Evolutionary conservation across 2,888 invertebrate genomes (phyloP).

Genomic region (Pachydiplax longipennis): DNA sequence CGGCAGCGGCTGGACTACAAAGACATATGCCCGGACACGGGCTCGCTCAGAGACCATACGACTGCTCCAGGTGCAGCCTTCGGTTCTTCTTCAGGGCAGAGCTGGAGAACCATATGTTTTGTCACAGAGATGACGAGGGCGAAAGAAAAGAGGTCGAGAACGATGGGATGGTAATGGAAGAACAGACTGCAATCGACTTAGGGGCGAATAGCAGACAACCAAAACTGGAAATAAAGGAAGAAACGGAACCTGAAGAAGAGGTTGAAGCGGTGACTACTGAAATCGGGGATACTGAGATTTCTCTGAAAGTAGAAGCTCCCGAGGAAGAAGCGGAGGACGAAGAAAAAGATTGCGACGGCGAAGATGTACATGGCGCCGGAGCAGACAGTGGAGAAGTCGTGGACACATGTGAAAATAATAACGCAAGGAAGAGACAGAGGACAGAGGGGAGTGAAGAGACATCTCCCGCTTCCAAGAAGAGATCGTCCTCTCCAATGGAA

Average conservation of each 20-base stretch:
- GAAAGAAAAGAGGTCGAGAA: slow-evolving; percentile 56
- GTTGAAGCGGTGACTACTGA: slow-evolving; percentile 51
- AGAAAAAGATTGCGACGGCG: background rate
- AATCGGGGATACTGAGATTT: background rate
- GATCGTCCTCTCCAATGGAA: background rate
- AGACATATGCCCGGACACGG: slow-evolving; percentile 86
- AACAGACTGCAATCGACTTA: slow-evolving; percentile 29
- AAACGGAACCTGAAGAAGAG: slow-evolving; percentile 49
- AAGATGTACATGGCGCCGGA: background rate
- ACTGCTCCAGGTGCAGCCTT: slow-evolving; percentile 81
- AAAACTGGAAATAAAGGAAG: slow-evolving; percentile 48
- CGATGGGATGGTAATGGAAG: slow-evolving; percentile 54
- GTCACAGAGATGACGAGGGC: slow-evolving; percentile 54
- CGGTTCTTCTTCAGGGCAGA: slow-evolving; percentile 93
- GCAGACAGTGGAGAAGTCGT: background rate
- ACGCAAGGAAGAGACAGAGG: background rate
- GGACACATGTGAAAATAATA: background rate
- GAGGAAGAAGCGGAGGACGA: background rate
- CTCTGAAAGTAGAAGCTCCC: background rate
- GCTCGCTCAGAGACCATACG: slow-evolving; percentile 80
- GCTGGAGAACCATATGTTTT: slow-evolving; percentile 78
- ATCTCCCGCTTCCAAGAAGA: background rate
- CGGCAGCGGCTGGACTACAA: slow-evolving; percentile 81
- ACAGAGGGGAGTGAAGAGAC: background rate
- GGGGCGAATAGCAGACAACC: slow-evolving; percentile 42